A percentile compares a stretch with the other conserved stretches of the same genome.
Evolutionary conservation across 92 coral and sea anemone genomes (phyloP).

Genomic region (Porites cylindrica): DNA sequence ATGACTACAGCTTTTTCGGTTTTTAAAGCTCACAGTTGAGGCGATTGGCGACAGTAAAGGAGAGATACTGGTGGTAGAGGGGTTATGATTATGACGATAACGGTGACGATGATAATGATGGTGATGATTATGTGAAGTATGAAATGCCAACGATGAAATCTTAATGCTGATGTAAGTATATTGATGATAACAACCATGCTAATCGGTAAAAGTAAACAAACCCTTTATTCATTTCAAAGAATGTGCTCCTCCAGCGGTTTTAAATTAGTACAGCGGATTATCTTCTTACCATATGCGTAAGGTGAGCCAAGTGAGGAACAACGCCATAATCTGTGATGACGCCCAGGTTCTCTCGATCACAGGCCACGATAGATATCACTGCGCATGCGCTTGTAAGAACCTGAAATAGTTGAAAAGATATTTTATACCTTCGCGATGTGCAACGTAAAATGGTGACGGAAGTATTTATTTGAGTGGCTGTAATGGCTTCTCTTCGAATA

Average conservation of each 20-base stretch:
- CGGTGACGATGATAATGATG: neutral
- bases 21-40: too few species aligned
- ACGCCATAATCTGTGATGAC: slow-evolving; percentile 92
- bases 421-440: neutral
- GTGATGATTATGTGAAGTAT: neutral
- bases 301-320: slow-evolving; percentile 74
- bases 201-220: too few species aligned
- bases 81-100: too few species aligned
- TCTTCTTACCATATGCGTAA: slow-evolving; percentile 77
- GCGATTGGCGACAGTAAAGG: too few species aligned
- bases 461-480: too few species aligned
- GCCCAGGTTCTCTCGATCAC: slow-evolving; percentile 90
- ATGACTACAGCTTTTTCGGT: too few species aligned
- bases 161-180: too few species aligned
- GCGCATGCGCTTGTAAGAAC: slow-evolving; percentile 92
- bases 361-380: slow-evolving; percentile 87
- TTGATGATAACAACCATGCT: too few species aligned
- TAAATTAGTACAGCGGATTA: neutral
- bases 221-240: neutral
- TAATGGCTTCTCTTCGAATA: too few species aligned
- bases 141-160: too few species aligned
- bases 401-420: slow-evolving; percentile 41
- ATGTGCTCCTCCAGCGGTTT: neutral
- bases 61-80: too few species aligned
- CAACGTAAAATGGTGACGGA: too few species aligned